Conservation (phyloP, 2,797 vertebrate genomes). For the Anomalospiza imberbis region DNA sequence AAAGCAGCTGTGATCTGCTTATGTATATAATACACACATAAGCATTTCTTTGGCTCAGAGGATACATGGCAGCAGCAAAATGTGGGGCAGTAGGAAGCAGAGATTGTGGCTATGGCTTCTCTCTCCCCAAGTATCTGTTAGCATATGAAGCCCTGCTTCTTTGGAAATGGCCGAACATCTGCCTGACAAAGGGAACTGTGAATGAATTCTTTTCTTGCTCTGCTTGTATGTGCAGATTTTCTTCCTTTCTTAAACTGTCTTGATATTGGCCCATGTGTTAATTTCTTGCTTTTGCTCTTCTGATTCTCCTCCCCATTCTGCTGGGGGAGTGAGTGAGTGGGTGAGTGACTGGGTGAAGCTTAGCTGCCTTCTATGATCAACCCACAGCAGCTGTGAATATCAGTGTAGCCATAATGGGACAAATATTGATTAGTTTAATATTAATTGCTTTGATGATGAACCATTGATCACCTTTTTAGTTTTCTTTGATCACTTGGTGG, state of each 20-base stretch:
- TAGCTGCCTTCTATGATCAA: neutral
- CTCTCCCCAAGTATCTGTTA: neutral
- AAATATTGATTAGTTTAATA: neutral
- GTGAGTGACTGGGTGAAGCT: neutral
- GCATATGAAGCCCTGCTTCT: neutral
- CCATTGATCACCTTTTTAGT: neutral
- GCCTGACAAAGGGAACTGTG: neutral
- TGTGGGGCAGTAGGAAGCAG: neutral
- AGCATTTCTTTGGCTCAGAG: neutral
- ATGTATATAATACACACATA: no score
- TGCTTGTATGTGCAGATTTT: neutral
- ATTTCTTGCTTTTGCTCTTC: neutral
- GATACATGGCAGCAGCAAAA: neutral
- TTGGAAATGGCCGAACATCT: neutral
- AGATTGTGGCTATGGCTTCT: accelerated
- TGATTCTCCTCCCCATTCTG: neutral
- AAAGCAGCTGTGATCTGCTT: neutral
- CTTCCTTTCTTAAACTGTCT: neutral
- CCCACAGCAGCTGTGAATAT: neutral
- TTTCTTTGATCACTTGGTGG: neutral
- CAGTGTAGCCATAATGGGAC: neutral
- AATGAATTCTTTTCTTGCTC: neutral
- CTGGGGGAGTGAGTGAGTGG: neutral
- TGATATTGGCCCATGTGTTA: neutral
- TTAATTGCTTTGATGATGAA: neutral